Base-by-base conservation (phyloP, 2,888 invertebrate genomes). In the Nowickia ferox region DNA sequence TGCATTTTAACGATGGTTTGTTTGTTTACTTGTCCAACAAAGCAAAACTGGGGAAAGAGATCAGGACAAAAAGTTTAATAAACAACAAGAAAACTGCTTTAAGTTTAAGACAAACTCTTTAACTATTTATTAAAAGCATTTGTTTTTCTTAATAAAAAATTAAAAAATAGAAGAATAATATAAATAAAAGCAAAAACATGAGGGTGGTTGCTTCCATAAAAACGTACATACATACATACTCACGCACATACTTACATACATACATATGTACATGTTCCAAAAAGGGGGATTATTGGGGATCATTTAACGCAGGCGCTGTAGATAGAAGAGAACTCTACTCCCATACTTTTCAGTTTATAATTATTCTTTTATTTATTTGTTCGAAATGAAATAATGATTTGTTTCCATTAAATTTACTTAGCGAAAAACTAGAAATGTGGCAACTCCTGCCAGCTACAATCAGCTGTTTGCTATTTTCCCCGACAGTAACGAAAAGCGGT, bases 401-500 rank as follows among this genome's bases (percentile, higher is more conserved):
- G 11, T 57, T 61, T 68, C 38, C 10, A 30, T 30, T 46, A 55
- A 65, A 48, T 46, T 53, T 13, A 15, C 6, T 22, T 42, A 48
- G 3, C 0, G 51, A 59, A 53, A 53, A 30, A 38, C 0, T 51
- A 59, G 46, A 53, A 30, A 40, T 38, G 38, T 76, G 79, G 83
- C 75, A 83, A 86, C 79, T 44, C 83, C 72, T 19, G 51, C 51
- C 76, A 65, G 38, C 68, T 59, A 38, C 63, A 84, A 87, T 84
- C 87, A 87, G 87, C 87, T 87, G 87, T 82, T 87, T 84, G 53
- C 17, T 38, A 55, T 40, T 81, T 38, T 48, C 38, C 42, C 61
- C 79, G 57, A 55, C 74, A 66, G 6, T 19, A 6, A 19, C 71
- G 88, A 59, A 78, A 90, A 89, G 89, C 90, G 89, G 88, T 89